Evolutionary conservation across 2,113 vertebrate genomes (phyloP), one percentile per base, ranked within the genome.

Genomic region (Dicrurus megarhynchus): DNA sequence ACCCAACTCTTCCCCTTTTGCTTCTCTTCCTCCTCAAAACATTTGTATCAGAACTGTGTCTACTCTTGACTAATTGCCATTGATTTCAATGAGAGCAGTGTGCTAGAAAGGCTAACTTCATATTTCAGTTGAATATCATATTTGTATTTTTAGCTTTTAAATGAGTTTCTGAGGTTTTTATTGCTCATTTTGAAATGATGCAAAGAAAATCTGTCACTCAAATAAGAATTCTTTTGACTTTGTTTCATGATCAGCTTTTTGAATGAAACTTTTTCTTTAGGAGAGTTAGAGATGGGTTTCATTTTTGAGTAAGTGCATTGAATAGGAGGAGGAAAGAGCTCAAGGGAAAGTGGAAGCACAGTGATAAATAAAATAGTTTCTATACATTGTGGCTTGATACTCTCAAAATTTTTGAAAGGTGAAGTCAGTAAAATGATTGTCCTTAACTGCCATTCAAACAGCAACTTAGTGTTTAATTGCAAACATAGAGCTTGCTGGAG

Each of bases 391-490:
- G 39, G 55, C 67, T 92, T 91, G 70, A 56, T 75, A 16, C 46
- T 68, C 9, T 59, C n/a, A 76, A 53, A 35, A 33, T 49, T 90
- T 84, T 71, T 83, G 44, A 55, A 84, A 79, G 33, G 24, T 52
- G n/a, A 82, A 53, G 35, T 56, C 56, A 91, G 6, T 77, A 84
- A 87, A 84, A 75, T 49, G 22, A 49, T 80, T 91, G 57, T 82
- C 65, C 22, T 64, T 76, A 73, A 93, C 84, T 93, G 92, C 94
- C 92, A 94, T 96, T 97, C 95, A 90, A 60, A 80, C 32, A 90
- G 41, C 32, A 87, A 19, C 32, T 56, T 75, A 50, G 24, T 35
- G 9, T 68, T 89, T 56, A 55, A 42, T 85, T 94, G 37, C 30
- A 84, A 46, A 35, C 22, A 6, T 44, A 13, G 1, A 60, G 37